Evolutionary conservation across 2,888 invertebrate genomes (phyloP), one percentile per base, ranked within the genome.

Genomic region (Sesamia inferens): DNA sequence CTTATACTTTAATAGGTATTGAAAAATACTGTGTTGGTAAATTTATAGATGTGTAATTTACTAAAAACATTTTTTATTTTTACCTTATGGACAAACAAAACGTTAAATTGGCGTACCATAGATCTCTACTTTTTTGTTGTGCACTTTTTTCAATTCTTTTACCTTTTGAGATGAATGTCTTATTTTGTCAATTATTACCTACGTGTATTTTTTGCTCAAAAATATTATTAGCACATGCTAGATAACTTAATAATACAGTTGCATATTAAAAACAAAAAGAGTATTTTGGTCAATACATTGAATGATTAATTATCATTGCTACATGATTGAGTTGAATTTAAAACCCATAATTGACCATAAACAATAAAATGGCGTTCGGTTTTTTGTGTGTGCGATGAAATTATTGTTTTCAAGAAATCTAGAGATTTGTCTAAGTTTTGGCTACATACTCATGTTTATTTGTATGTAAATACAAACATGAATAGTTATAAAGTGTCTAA

Each of bases 311-410:
- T 76, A 55, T 51, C 75, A 71, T 72, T 68, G 81, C 68, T 71
- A 66, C 51, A 48, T 71, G 81, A 82, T 79, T 77, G 71, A 82
- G 67, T 79, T 81, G 39, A 73, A 78, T 68, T 75, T 78, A 71
- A 89, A 90, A 90, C 88, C 84, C 68, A n/a, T 86, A 90, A 88
- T 86, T 86, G 74, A 86, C 94, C 96, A 96, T 95, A 96, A 94
- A 95, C 93, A 96, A 95, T 93, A 96, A 96, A 95, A 96, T 96
- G 96, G 96, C 96, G 95, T 94, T 90, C 91, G 91, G 94, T 94
- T 96, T 96, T 95, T 96, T 94, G 96, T 96, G 96, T 96, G 96
- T 96, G 96, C 93, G 92, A 93, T 93, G 90, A 93, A 95, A 92
- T 93, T 92, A 94, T 95, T 95, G 95, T 96, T 95, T 95, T 95